Percentiles rank a stretch among this genome's conserved stretches.
These are phyloP conservation scores for Drosophila niveifrons DNA, from an alignment of 2,888 invertebrate genomes.

Conservation along the genomic window DNA sequence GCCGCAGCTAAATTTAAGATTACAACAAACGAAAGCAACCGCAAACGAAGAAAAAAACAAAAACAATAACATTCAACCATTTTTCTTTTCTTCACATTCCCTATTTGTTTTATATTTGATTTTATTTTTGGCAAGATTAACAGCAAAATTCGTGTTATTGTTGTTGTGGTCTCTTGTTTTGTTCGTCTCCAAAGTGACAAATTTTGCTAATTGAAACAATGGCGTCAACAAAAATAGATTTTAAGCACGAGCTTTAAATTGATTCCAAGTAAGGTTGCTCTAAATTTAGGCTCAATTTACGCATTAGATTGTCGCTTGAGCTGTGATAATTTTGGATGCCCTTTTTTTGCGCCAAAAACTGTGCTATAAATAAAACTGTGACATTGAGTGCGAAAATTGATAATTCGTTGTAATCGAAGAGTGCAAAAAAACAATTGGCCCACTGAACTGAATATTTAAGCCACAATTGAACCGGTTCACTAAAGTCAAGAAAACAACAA, in stretches of 20 bases:
- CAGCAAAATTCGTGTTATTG: conserved; percentile 51
- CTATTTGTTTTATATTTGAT: conserved; percentile 8
- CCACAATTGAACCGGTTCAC: conserved; percentile 19
- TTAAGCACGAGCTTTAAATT: conserved; percentile 31
- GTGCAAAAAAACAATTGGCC: background rate
- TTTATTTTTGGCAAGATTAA: conserved; percentile 58
- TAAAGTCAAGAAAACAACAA: background rate
- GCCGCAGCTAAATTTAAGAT: conserved; percentile 70
- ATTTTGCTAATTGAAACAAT: conserved; percentile 66
- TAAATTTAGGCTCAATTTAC: conserved; percentile 4
- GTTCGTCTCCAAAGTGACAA: conserved; percentile 65
- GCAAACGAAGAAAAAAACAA: conserved; percentile 55
- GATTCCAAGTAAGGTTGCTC: conserved; percentile 5
- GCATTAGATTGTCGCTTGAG: background rate
- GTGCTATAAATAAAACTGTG: conserved; percentile 5
- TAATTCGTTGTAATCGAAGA: background rate
- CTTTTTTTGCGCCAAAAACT: conserved; percentile 8
- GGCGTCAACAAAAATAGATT: conserved; percentile 43
- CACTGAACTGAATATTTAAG: conserved; percentile 22
- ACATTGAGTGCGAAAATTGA: conserved; percentile 1
- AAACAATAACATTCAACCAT: conserved; percentile 57
- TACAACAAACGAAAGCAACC: conserved; percentile 37
- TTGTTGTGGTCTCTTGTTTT: conserved; percentile 43
- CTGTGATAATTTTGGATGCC: conserved; percentile 1
- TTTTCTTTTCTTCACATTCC: conserved; percentile 18